Evolutionary conservation across 2,888 invertebrate genomes (phyloP), one percentile per base, ranked within the genome.

Genomic region (Odontocolon sp.): DNA sequence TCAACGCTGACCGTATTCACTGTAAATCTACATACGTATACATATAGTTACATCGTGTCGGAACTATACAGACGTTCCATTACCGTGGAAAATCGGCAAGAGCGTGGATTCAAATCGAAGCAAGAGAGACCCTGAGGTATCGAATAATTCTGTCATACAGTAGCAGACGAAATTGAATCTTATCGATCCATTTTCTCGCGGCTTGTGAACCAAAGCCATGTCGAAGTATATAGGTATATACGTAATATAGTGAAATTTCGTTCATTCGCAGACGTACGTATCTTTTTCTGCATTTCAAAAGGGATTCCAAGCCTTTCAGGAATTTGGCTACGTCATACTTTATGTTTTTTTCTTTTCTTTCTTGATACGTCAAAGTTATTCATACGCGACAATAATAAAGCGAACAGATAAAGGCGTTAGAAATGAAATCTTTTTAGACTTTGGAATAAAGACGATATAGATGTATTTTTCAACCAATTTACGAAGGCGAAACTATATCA

Each of bases 1-100:
- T 59, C 69, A 57, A 70, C 57, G 66, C 18, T 59, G 70, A 52
- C 74, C 70, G 38, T 64, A 45, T 69, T 75, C 70, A 75, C 70
- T 75, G n/a, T n/a, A n/a, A n/a, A n/a, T n/a, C n/a, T n/a, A n/a
- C n/a, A n/a, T n/a, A n/a, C n/a, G n/a, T n/a, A n/a, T n/a, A n/a
- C n/a, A n/a, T n/a, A n/a, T n/a, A 14, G 28, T 18, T 6, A 50
- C 26, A n/a, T 16, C 11, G 14, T 14, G 11, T 26, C 26, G 26
- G 11, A 4, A 26, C 11, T 50, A 23, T 23, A 26, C 26, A 26
- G 11, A 50, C 4, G 40, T n/a, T n/a, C n/a, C n/a, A n/a, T n/a
- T n/a, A n/a, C n/a, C n/a, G n/a, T n/a, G n/a, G n/a, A n/a, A n/a
- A n/a, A n/a, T n/a, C n/a, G n/a, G n/a, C n/a, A n/a, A n/a, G n/a